These are phyloP conservation scores for Pandemis cinnamomeana DNA, from an alignment of 2,888 invertebrate species.

Conservation along the genomic window DNA sequence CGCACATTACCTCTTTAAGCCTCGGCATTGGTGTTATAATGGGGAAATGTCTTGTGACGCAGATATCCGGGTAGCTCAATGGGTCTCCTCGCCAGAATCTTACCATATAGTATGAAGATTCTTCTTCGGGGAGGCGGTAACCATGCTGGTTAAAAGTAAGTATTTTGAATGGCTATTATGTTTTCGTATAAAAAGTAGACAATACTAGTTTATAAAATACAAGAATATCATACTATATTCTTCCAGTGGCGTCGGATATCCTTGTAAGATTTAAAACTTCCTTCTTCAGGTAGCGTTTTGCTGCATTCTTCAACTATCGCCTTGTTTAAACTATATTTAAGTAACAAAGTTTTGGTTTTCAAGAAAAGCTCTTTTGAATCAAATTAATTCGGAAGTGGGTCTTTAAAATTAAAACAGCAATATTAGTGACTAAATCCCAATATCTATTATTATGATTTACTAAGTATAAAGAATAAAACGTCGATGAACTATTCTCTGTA, in stretches of 20 bases:
- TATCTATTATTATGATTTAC: too few relatives aligned
- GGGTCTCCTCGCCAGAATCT: slow-evolving; percentile 79
- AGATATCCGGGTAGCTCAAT: slow-evolving; percentile 71
- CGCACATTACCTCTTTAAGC: slow-evolving; percentile 56
- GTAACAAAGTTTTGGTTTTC: neutral
- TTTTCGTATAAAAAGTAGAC: neutral
- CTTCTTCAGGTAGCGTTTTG: slow-evolving; percentile 57
- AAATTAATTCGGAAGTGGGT: too few relatives aligned
- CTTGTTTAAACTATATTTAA: slow-evolving; percentile 65
- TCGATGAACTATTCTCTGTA: neutral
- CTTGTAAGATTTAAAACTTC: slow-evolving; percentile 72
- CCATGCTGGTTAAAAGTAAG: slow-evolving; percentile 63
- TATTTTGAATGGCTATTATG: neutral
- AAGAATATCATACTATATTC: slow-evolving; percentile 72
- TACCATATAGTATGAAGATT: slow-evolving; percentile 63
- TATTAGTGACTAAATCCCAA: too few relatives aligned
- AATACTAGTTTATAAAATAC: neutral
- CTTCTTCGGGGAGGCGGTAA: slow-evolving; percentile 72
- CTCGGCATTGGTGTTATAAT: slow-evolving; percentile 68
- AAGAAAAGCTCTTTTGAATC: neutral
- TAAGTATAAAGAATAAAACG: too few relatives aligned
- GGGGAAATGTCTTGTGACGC: slow-evolving; percentile 66
- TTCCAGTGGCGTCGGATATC: slow-evolving; percentile 82
- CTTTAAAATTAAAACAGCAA: too few relatives aligned
- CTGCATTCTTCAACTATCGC: slow-evolving; percentile 65